These are phyloP conservation scores for Enteromius unitaeniatus DNA, from an alignment of 2,797 vertebrate species.

Conservation along the genomic window DNA sequence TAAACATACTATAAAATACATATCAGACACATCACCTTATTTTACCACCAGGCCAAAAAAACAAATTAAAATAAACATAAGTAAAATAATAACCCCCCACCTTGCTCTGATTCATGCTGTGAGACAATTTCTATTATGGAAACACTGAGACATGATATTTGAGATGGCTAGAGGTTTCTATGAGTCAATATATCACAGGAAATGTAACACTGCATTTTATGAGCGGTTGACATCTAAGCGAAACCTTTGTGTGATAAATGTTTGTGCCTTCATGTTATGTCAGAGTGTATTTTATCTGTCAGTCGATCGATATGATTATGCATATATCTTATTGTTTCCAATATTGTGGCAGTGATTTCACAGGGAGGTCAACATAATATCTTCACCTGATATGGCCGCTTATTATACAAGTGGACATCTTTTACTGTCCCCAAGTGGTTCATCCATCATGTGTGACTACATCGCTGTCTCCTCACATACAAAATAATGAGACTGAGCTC, in stretches of 20 bases:
- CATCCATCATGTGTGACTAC: conserved; percentile 26
- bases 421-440: conserved; percentile 29
- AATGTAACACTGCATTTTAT: conserved; percentile 39
- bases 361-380: conserved; percentile 34
- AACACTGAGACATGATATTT: conserved; percentile 10
- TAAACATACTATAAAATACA: not conserved
- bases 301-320: conserved; percentile 51
- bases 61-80: not conserved
- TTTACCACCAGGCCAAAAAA: not conserved
- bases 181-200: conserved; percentile 31
- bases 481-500: conserved; percentile 36
- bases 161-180: conserved; percentile 12
- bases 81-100: not conserved
- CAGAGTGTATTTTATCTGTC: conserved; percentile 29
- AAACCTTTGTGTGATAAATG: conserved; percentile 37
- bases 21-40: not conserved
- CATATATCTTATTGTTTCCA: conserved; percentile 39
- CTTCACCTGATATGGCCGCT: conserved; percentile 33
- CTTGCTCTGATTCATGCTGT: not conserved
- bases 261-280: conserved; percentile 13
- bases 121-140: conserved; percentile 33
- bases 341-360: conserved; percentile 19
- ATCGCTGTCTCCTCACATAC: not conserved
- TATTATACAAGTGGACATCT: conserved; percentile 31
- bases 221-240: conserved; percentile 32